These are phyloP conservation scores for Hippocampus abdominalis DNA, from an alignment of 2,113 vertebrate species.

Conservation along the genomic window DNA sequence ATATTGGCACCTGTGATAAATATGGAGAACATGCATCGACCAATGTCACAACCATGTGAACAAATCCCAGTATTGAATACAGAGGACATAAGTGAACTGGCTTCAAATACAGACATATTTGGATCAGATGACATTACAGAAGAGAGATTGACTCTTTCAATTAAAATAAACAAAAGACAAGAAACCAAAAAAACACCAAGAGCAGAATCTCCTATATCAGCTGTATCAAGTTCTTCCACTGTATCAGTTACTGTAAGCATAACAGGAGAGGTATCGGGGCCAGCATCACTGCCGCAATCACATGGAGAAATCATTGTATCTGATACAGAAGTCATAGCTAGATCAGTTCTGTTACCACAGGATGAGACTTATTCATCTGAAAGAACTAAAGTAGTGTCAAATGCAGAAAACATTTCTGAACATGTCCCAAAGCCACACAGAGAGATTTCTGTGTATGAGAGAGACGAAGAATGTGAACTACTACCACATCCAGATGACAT, in stretches of 20 bases:
- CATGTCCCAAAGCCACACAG: too few relatives aligned
- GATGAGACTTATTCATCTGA: background rate
- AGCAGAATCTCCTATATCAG: background rate
- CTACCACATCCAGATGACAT: too few relatives aligned
- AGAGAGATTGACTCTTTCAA: background rate
- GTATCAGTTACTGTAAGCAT: constrained; percentile 5
- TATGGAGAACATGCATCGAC: background rate
- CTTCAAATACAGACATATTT: background rate
- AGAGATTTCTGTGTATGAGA: too few relatives aligned
- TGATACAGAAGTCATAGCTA: background rate
- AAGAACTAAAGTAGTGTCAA: background rate
- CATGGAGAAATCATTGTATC: background rate
- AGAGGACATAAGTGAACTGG: background rate
- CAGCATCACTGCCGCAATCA: background rate
- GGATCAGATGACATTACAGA: background rate
- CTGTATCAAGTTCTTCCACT: background rate
- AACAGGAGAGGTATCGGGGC: background rate
- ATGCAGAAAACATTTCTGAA: background rate
- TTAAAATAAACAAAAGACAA: constrained; percentile 5
- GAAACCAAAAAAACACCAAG: background rate
- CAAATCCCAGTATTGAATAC: background rate
- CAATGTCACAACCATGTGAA: background rate
- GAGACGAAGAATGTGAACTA: too few relatives aligned
- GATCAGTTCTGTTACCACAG: background rate
- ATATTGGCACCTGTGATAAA: background rate